Percentiles rank a stretch among this genome's conserved stretches.
Conservation (phyloP, 92 coral and sea anemone genomes). For the Paramuricea clavata region DNA sequence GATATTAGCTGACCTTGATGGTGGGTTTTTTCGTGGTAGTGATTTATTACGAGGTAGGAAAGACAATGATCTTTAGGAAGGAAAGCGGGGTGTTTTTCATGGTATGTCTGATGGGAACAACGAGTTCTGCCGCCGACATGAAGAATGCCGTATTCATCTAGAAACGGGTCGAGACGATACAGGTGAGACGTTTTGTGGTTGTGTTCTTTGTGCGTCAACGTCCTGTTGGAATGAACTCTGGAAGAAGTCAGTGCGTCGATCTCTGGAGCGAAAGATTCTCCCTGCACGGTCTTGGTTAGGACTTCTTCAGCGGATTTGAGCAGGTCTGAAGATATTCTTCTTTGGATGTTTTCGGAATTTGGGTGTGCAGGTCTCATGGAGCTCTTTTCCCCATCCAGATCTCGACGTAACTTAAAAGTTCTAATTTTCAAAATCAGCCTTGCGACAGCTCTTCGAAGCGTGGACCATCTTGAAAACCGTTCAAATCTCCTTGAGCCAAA, state of each 20-base stretch:
- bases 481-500: constrained; percentile 22
- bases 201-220: neutral
- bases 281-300: neutral
- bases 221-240: too few species aligned
- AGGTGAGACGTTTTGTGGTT: neutral
- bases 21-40: constrained; percentile 33
- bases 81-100: constrained; percentile 52
- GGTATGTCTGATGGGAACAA: constrained; percentile 32
- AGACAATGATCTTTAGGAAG: constrained; percentile 47
- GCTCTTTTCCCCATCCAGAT: too few species aligned
- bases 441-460: neutral
- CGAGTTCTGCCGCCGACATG: constrained; percentile 53
- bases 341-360: too few species aligned
- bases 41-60: constrained; percentile 38
- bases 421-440: neutral
- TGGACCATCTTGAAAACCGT: neutral
- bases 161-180: constrained; percentile 32
- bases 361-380: too few species aligned
- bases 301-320: neutral
- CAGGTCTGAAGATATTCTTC: neutral
- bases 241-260: neutral
- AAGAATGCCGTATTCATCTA: constrained; percentile 44
- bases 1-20: constrained; percentile 48
- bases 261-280: neutral
- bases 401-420: neutral